Percentiles rank a stretch among this genome's conserved stretches.
phyloP scores from a whole-genome alignment of 2,113 vertebrate species.

The Albula goreensis region DNA sequence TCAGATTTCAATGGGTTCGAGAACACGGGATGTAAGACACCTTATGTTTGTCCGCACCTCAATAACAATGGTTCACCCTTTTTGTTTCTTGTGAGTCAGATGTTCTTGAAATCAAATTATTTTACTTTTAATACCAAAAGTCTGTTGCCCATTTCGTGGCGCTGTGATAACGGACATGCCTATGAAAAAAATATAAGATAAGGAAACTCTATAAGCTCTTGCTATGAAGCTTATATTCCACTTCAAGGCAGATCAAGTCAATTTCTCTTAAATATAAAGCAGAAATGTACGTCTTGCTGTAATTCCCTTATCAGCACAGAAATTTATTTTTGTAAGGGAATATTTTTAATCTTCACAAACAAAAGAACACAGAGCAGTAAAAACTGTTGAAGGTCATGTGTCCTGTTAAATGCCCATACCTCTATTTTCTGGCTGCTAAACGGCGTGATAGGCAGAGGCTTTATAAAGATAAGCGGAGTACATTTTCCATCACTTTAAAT shows the following conservation, averaged over 20 bases:
- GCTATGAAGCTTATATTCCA: conserved; percentile 38
- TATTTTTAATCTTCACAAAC: conserved; percentile 4
- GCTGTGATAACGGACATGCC: conserved; percentile 41
- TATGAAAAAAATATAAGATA: conserved; percentile 36
- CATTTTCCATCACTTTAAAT: conserved; percentile 14
- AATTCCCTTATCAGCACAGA: conserved; percentile 40
- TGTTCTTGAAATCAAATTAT: conserved; percentile 26
- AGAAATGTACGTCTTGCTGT: conserved; percentile 32
- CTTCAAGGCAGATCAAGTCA: conserved; percentile 51
- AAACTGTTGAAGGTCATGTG: conserved; percentile 10
- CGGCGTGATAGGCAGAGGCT: neutral
- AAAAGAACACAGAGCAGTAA: conserved; percentile 9
- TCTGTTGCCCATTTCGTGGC: conserved; percentile 29
- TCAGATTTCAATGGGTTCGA: conserved; percentile 41
- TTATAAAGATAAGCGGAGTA: conserved; percentile 22
- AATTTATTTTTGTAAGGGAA: conserved; percentile 36
- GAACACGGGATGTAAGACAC: conserved; percentile 27
- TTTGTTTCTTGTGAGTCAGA: conserved; percentile 21
- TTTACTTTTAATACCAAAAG: conserved; percentile 31
- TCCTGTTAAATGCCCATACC: neutral
- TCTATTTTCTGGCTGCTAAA: conserved; percentile 11
- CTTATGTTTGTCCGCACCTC: conserved; percentile 7
- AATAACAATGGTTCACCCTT: conserved; percentile 31
- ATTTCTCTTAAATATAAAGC: conserved; percentile 51
- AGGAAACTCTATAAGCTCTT: conserved; percentile 41